Base-by-base conservation (phyloP, 2,888 invertebrate genomes). In the Synergus itoensis region DNA sequence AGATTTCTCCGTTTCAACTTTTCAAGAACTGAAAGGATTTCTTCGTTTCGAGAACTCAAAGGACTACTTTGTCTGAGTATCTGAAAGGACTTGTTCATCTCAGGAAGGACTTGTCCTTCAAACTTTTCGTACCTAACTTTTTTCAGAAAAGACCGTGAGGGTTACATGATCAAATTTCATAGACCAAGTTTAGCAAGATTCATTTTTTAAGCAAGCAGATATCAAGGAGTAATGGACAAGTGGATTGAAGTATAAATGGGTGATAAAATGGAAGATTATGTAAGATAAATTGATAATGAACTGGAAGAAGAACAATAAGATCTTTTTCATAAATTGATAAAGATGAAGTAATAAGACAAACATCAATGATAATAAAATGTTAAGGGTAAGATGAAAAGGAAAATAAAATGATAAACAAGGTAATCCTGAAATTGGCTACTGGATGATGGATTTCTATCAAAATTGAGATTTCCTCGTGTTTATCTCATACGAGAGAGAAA, bases 401-500 rank as follows among this genome's bases (percentile, higher is more conserved):
- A 14, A 12, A 5, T n/a, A 28, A 14, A 45, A 67, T 43, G 14
- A 67, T 64, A 45, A 69, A 41, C 12, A 16, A 11, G 8, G 12
- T 36, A 36, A 36, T 40, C 11, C 12, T n/a, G 53, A 53, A 73
- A 53, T 73, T 73, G 53, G n/a, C 53, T 14, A 67, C 21, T 28
- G 11, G 21, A 43, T 67, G 67, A 21, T 12, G 43, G 45, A 45
- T 67, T 21, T 43, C 12, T 18, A 45, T 36, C 28, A 1, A 43
- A 67, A 67, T 45, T 53, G 53, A 12, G 73, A 53, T 73, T 53
- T 73, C 53, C 73, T 57, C 12, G 73, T 73, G 73, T 73, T 73
- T 73, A 53, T 73, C 73, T 48, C 75, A 41, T 67, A 69, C 36
- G 53, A 62, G 73, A 64, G 77, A 75, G 79, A 77, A 77, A 79